Evolutionary conservation across 1,140 invertebrate genomes (phyloP), one percentile per base, ranked within the genome.

Genomic region (Chlorops oryzae): DNA sequence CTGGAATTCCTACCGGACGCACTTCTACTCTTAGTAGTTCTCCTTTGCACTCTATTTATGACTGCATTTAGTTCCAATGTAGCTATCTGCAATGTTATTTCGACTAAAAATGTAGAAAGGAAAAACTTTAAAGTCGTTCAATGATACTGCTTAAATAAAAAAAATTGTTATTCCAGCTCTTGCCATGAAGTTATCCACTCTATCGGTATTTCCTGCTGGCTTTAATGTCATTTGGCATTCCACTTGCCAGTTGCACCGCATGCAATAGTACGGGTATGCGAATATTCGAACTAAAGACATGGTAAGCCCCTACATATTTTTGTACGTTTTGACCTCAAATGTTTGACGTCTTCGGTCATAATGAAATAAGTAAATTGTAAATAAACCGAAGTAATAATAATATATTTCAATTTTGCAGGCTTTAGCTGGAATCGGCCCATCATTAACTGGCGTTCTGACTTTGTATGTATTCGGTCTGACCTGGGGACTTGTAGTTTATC

Each of bases 11-110:
- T 83, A 3, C 77, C 75, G 0, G 63, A 65, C 0, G 47, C 70
- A 1, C 6, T 78, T 2, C 77, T 83, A 20, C 66, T 85, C 39
- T 59, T 76, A 1, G 63, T 83, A 24, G 73, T 81, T 17, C 73
- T 75, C 20, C 52, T 70, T 0, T 65, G 75, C 58, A 60, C 77
- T 48, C 53, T 78, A 44, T 38, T 81, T 41, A 70, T 88, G 35
- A 92, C 89, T 0, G 85, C 90, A 70, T 85, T 92, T 57, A 84
- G 84, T 0, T 86, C 85, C 9, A 92, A 92, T 64, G 82, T 88
- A 0, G 88, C 88, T 17, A 83, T 88, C 3, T 86, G 87, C n/a
- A 90, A 89, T 56, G 83, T 72, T 22, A 77, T 91, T 3, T 69
- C n/a, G n/a, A n/a, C n/a, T n/a, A n/a, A n/a, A n/a, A n/a, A n/a